phyloP scores from a whole-genome alignment of 2,888 invertebrate species.

The Phalera bucephala region DNA sequence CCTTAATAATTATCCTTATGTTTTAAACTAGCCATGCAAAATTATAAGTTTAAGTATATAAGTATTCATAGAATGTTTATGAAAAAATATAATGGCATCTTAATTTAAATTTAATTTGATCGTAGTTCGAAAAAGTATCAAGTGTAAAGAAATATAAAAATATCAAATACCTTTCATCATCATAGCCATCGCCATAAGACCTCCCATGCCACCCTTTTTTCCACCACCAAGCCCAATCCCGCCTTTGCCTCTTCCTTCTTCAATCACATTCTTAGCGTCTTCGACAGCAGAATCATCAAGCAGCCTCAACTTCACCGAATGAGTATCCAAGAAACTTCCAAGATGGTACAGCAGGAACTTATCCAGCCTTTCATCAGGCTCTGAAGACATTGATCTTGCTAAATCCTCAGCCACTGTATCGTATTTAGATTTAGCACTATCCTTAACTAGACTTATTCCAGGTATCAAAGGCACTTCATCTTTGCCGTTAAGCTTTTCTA shows the following conservation, averaged over 20 bases:
- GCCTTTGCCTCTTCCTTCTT: conserved; percentile 65
- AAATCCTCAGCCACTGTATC: conserved; percentile 80
- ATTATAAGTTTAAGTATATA: too few relatives aligned
- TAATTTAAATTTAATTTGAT: too few relatives aligned
- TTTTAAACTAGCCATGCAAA: too few relatives aligned
- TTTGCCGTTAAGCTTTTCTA: conserved; percentile 51
- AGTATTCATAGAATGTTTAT: too few relatives aligned
- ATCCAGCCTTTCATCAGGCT: conserved; percentile 87
- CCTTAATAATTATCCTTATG: too few relatives aligned
- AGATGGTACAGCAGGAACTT: conserved; percentile 87
- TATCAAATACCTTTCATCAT: conserved; percentile 84
- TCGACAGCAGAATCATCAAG: conserved; percentile 83
- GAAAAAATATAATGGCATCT: too few relatives aligned
- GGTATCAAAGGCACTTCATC: conserved; percentile 50
- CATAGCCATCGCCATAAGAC: conserved; percentile 79
- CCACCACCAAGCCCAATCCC: conserved; percentile 53
- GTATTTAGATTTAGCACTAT: conserved; percentile 84
- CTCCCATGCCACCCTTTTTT: conserved; percentile 72
- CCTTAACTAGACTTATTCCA: conserved; percentile 85
- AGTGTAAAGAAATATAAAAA: too few relatives aligned
- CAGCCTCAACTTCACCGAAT: conserved; percentile 86
- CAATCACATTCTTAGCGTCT: conserved; percentile 72
- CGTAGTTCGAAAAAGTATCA: too few relatives aligned
- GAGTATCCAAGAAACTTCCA: conserved; percentile 86
- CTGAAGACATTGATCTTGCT: conserved; percentile 87